phyloP scores from a whole-genome alignment of 2,797 vertebrate genomes.

The Rhabdomys pumilio region DNA sequence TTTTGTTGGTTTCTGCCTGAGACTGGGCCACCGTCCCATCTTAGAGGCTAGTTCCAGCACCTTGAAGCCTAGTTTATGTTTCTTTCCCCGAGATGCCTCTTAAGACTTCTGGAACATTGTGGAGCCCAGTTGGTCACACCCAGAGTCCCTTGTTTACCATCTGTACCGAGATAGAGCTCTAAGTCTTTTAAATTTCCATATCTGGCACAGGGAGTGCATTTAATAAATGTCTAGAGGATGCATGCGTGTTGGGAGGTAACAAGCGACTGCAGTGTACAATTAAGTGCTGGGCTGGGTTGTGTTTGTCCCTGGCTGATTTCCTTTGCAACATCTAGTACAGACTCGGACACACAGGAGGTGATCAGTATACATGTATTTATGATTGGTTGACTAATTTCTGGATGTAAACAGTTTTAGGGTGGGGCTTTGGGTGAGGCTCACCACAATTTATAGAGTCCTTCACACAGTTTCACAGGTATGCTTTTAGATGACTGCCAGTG shows the following conservation, averaged over 20 bases:
- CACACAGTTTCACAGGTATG: not conserved
- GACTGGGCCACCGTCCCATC: not conserved
- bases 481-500: not conserved
- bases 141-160: not conserved
- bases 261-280: accelerated
- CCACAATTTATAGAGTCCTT: not conserved
- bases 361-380: not conserved
- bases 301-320: not conserved
- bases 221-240: not conserved
- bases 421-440: not conserved
- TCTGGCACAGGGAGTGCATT: not conserved
- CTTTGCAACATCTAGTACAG: not conserved
- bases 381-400: not conserved
- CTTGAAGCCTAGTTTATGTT: not conserved
- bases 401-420: not conserved
- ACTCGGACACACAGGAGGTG: not conserved
- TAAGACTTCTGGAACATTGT: conserved; percentile 53
- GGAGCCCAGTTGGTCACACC: not conserved
- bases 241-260: not conserved
- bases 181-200: not conserved
- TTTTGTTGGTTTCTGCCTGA: not conserved
- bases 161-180: not conserved
- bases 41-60: not conserved
- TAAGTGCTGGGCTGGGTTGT: not conserved
- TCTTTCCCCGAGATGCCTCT: not conserved